Evolutionary conservation across 2,113 vertebrate genomes (phyloP), one percentile per base, ranked within the genome.

Genomic region (Hassar affinis): DNA sequence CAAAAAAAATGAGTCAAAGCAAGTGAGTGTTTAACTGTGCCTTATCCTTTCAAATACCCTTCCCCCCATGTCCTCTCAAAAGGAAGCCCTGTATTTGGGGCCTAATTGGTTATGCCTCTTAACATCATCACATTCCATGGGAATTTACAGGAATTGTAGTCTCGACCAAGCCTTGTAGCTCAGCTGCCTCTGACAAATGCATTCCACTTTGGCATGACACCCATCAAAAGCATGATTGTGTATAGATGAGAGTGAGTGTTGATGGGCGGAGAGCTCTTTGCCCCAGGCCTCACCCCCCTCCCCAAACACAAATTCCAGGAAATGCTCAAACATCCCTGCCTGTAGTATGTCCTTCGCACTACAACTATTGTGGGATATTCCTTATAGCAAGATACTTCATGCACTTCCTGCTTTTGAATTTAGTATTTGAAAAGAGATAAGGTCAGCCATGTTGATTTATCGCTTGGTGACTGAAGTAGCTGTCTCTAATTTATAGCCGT

Each of bases 201-300:
- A 82, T 86, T 80, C 86, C 91, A 92, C 91, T 90, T 92, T 86
- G 59, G 86, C 84, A 90, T 91, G 85, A 85, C 90, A 90, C 90
- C 88, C 86, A 82, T 91, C 90, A 95, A 93, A 93, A 88, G 91
- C 86, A 82, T 90, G 84, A 92, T 93, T 91, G 90, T 94, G 89
- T 61, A 80, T 59, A 84, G 87, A 69, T 86, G 57, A 92, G 90
- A 82, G 27, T 82, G 85, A 87, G 74, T 88, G 88, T 87, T 89
- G 91, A 94, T 94, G 90, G 89, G 83, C 59, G 81, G 83, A 83
- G 84, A 92, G 85, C 88, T 90, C 87, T 87, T 47, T 88, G 91
- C 89, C 86, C 79, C 56, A 78, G 87, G 88, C 88, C 87, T 85
- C 82, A 87, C 51, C 0, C 88, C 82, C 86, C 89, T 91, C 75